Base-by-base conservation (phyloP, 2,113 vertebrate species). In the Brachypteracias leptosomus region DNA sequence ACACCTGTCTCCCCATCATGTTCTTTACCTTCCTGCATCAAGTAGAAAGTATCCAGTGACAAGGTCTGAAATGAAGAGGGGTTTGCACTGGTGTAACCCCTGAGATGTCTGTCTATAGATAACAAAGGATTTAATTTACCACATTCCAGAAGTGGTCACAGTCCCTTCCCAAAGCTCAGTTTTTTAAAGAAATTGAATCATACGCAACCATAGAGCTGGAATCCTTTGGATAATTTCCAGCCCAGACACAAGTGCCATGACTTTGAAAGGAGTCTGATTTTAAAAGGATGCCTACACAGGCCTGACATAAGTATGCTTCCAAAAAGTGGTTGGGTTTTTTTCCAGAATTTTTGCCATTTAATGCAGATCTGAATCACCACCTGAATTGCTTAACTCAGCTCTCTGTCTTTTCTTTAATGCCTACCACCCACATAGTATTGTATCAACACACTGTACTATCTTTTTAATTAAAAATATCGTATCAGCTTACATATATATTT, bases 101-200 rank as follows among this genome's bases (percentile, higher is more conserved):
- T 76, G 58, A 1, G 9, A 91, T 77, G 40, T 90, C 89, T 93
- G 62, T 11, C 51, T 81, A 7, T 47, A 71, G 59, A 74, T 78
- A 86, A 84, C 75, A 81, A 84, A 86, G 40, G 31, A 78, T 63
- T 92, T 96, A 88, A 88, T 85, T 93, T 93, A 94, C 67, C 58
- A 24, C 81, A 89, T 92, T 80, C 85, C 82, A 84, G 57, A 52
- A 92, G 35, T 57, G 12, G 47, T 74, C 68, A 77, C 18, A 29
- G 22, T 42, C 55, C 40, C 35, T 63, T n/a, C 8, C 14, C 74
- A 79, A 84, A 5, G 2, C 28, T 88, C 24, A 2, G 1, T 28
- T 76, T 85, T 82, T 19, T 0, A 1, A 36, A 47, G 38, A 80
- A 52, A 65, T 46, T 67, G 49, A 84, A 85, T 84, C 82, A 66